Evolutionary conservation across 2,888 invertebrate species (phyloP), one percentile per base, ranked within the genome.

Genomic region (Hyalella azteca): DNA sequence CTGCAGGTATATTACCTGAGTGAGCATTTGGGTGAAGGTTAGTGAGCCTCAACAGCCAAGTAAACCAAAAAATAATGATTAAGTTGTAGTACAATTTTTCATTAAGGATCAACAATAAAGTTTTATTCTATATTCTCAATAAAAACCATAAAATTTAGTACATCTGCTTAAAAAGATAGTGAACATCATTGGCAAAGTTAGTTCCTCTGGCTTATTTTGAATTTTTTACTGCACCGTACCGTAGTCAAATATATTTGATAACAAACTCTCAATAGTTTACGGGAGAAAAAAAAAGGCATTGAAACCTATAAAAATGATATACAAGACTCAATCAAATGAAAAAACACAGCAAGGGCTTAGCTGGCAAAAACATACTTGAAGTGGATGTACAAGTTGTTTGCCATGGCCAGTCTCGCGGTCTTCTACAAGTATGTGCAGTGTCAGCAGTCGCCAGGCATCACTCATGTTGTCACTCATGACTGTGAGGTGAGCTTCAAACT

Each of bases 341-440:
- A 45, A 45, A 11, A 45, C 15, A 15, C 45, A 45, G 45, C 45
- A 45, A 45, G 15, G n/a, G n/a, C n/a, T n/a, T n/a, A n/a, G n/a
- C n/a, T n/a, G n/a, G 9, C 45, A 22, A 32, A 3, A 36, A 19
- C 66, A 60, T 19, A 85, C 85, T 82, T 85, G 98, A 11, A 97
- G 90, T 4, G 94, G 93, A 89, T 99, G 99, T 2, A 98, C 98
- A 80, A 99, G 90, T 0, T 95, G 92, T 89, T 96, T 96, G 19
- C 98, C 98, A 91, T 97, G 97, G 87, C 97, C 97, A 78, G 97
- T 97, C 90, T 98, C 98, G 88, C 94, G 94, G 87, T 99, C 98
- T 87, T 97, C 96, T 2, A 99, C 98, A 19, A 99, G 90, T 86
- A 99, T 94, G 86, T 96, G 95, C 85, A 99, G 94, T 88, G 97